Base-by-base conservation (phyloP, 1,140 invertebrate species). In the Olivierus martensii region DNA sequence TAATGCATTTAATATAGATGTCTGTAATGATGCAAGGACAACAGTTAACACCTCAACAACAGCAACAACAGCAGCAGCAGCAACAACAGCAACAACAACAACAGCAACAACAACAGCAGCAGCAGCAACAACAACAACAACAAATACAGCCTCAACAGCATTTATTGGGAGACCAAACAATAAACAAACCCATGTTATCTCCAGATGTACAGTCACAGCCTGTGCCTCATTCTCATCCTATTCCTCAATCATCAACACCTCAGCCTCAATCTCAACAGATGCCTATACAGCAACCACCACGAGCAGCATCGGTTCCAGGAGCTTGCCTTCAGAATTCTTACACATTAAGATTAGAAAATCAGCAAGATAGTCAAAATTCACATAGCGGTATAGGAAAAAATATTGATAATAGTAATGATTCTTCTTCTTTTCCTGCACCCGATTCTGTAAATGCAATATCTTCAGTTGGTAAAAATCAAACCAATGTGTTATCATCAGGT, bases 41-140 rank as follows among this genome's bases (percentile, higher is more conserved):
- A 12, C 39, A 54, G 38, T 17, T 46, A 36, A 35, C 50, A 38
- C 49, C 45, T 7, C 69, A 37, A 55, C 64, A 61, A 36, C 61
- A 64, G 37, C 52, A 60, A 43, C 68, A 58, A 55, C 63, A 64
- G 55, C 66, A 69, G 63, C 65, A 76, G n/a, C 67, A 70, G 57
- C 75, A 79, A 56, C 72, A 74, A 43, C 69, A 74, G 46, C 67
- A 71, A 18, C 71, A 73, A 55, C 71, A 73, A 34, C 68, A 72
- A 49, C 51, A 49, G 44, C 52, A 59, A 42, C 59, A 57, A 45
- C 55, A 62, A 34, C 54, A 62, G 36, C 60, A 62, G 44, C 63
- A 58, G 42, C 61, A 53, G 19, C 50, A 53, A 19, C 49, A 53
- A 35, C 62, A 60, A 42, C 52, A 52, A 17, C 57, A 59, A 37